Conservation (phyloP, 2,797 vertebrate species). For the Notolabrus celidotus region DNA sequence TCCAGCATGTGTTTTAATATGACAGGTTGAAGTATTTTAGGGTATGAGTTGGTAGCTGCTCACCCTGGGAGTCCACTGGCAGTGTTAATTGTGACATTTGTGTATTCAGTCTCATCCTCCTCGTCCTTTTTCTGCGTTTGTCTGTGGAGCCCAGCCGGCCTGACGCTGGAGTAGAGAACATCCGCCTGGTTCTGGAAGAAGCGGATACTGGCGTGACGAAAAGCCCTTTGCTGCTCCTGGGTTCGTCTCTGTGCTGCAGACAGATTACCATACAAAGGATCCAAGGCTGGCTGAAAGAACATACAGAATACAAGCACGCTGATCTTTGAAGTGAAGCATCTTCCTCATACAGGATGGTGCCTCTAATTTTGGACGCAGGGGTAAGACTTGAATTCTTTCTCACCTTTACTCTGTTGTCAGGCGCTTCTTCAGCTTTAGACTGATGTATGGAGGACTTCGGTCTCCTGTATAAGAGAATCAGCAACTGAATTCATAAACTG, state of each 20-base stretch:
- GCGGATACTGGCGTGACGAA: constrained; percentile 35
- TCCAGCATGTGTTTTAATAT: background rate
- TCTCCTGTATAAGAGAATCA: background rate
- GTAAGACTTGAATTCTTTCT: too few relatives aligned
- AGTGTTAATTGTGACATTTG: background rate
- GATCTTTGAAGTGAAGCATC: too few relatives aligned
- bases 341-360: too few relatives aligned
- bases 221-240: background rate
- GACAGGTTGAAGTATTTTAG: background rate
- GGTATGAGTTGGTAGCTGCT: background rate
- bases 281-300: background rate
- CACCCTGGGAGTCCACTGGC: background rate
- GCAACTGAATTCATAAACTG: background rate
- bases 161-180: constrained; percentile 28
- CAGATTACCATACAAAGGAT: background rate
- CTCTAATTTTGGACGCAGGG: too few relatives aligned
- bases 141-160: background rate
- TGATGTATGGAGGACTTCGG: background rate
- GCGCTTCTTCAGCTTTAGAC: background rate
- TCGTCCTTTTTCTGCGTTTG: background rate
- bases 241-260: background rate
- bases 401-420: constrained; percentile 16
- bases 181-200: constrained; percentile 23
- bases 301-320: background rate
- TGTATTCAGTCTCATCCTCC: constrained; percentile 16